Conservation (phyloP, 92 coral and sea anemone genomes). For the Epizoanthus rinbou region DNA sequence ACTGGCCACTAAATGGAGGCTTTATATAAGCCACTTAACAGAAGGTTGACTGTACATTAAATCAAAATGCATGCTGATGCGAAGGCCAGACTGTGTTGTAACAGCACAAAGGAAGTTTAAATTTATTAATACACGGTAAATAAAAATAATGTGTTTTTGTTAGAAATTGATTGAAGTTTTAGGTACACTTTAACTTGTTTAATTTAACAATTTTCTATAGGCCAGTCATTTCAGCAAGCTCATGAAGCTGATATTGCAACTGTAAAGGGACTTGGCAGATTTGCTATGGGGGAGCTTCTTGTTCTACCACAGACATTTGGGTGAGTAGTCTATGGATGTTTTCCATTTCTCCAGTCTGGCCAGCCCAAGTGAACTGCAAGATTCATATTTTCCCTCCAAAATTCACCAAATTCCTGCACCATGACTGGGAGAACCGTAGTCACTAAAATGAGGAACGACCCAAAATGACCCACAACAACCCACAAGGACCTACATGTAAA, state of each 20-base stretch:
- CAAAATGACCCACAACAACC: too few species aligned
- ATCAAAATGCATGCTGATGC: neutral
- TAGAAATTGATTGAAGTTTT: neutral
- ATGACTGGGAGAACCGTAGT: too few species aligned
- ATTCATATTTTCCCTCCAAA: neutral
- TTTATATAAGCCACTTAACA: too few species aligned
- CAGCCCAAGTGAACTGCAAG: neutral
- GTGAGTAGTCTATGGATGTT: slow-evolving; percentile 47
- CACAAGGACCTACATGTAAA: too few species aligned
- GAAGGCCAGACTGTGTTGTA: neutral
- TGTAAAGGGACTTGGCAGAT: slow-evolving; percentile 72
- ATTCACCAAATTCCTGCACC: too few species aligned
- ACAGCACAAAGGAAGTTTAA: too few species aligned
- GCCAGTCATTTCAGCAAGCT: slow-evolving; percentile 72
- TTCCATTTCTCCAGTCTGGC: neutral
- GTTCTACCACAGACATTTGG: slow-evolving; percentile 98
- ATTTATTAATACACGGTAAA: too few species aligned
- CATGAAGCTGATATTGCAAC: slow-evolving; percentile 81
- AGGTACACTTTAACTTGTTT: neutral
- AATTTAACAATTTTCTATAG: slow-evolving; percentile 25
- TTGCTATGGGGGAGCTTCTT: slow-evolving; percentile 92
- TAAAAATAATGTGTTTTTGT: neutral
- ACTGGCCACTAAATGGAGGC: too few species aligned
- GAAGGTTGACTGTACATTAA: neutral
- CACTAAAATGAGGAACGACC: too few species aligned